phyloP scores from a whole-genome alignment of 2,797 vertebrate species.

The Antennarius maculatus region DNA sequence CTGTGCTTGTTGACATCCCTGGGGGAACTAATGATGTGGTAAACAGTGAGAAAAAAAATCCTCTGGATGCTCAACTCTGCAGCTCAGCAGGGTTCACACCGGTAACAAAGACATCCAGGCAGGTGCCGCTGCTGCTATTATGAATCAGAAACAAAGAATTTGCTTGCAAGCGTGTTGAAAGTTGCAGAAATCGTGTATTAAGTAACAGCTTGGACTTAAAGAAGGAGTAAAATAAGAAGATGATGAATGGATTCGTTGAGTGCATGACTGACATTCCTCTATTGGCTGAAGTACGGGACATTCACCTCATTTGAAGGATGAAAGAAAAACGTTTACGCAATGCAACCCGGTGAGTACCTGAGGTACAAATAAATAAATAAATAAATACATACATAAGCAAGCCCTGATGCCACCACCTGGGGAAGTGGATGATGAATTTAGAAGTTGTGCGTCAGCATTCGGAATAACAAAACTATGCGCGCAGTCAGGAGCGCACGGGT shows the following conservation, averaged over 20 bases:
- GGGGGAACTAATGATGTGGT: neutral
- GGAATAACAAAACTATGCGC: conserved; percentile 62
- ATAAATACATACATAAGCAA: conserved; percentile 23
- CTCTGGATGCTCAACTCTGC: conserved; percentile 51
- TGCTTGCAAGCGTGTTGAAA: conserved; percentile 16
- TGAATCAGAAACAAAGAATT: conserved; percentile 46
- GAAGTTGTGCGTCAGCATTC: conserved; percentile 72
- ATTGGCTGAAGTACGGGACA: conserved; percentile 28
- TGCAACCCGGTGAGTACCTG: conserved; percentile 14
- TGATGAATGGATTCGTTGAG: neutral
- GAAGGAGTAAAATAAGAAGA: conserved; percentile 8
- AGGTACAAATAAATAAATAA: conserved; percentile 28
- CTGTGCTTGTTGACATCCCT: neutral
- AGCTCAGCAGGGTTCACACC: conserved; percentile 67
- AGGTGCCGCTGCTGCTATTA: conserved; percentile 47
- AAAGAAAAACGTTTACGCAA: neutral
- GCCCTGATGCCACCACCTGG: conserved; percentile 44
- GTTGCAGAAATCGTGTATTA: too few relatives aligned
- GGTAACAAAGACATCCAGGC: conserved; percentile 41
- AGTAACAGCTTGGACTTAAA: neutral
- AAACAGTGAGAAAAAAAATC: conserved; percentile 21
- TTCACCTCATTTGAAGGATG: conserved; percentile 19
- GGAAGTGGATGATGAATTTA: conserved; percentile 61
- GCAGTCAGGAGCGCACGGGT: conserved; percentile 40
- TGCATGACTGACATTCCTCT: conserved; percentile 1